These are phyloP conservation scores for Oreohelix idahoensis DNA, from an alignment of 1,140 invertebrate species.

Conservation along the genomic window DNA sequence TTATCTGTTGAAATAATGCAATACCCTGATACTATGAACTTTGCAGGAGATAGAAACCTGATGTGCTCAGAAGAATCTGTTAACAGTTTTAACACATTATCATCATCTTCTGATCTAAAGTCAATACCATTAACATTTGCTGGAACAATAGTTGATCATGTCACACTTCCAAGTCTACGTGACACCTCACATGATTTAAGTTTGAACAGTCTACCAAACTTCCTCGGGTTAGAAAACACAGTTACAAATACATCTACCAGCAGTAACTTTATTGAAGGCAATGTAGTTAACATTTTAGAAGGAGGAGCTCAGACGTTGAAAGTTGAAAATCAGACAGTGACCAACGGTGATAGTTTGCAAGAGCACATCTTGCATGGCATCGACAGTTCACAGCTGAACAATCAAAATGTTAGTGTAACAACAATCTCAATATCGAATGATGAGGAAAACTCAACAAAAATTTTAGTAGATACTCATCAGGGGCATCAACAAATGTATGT, in stretches of 20 bases:
- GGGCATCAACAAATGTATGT: conserved; percentile 37
- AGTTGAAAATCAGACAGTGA: background rate
- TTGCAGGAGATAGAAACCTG: background rate
- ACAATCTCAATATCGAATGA: conserved; percentile 39
- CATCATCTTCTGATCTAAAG: conserved; percentile 14
- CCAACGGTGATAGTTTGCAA: background rate
- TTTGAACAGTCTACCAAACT: conserved; percentile 29
- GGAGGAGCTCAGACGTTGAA: background rate
- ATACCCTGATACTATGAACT: background rate
- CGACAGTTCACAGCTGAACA: background rate
- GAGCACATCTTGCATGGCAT: background rate
- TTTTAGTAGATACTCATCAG: conserved; percentile 25
- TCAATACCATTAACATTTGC: conserved; percentile 9
- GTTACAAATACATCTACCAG: background rate
- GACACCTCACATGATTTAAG: conserved; percentile 13
- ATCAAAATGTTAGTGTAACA: conserved; percentile 33
- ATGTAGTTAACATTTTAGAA: background rate
- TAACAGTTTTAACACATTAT: background rate
- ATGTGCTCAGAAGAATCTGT: background rate
- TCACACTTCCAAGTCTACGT: conserved; percentile 4
- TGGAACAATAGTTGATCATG: background rate
- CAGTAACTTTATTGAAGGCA: conserved; percentile 18
- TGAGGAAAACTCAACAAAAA: conserved; percentile 37
- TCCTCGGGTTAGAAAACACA: conserved; percentile 26
- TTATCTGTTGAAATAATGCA: conserved; percentile 4